Evolutionary conservation across 53 echinoderm and acorn worm species (phyloP), one percentile per base, ranked within the genome.

Genomic region (Paracentrotus lividus): DNA sequence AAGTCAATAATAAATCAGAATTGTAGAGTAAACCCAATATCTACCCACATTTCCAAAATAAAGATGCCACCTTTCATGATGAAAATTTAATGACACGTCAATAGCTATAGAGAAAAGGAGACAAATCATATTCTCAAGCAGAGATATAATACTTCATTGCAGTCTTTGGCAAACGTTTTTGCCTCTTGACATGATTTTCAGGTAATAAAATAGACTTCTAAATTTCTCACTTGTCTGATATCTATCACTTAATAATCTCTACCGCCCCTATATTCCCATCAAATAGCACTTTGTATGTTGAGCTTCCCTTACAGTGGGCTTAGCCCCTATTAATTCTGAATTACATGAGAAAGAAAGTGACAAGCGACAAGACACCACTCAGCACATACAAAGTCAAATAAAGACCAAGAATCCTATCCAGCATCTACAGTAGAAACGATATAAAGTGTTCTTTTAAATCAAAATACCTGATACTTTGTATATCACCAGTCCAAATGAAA

Each of bases 161-260:
- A 47, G 81, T 47, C 14, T 45, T 45, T 45, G 47, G 47, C 72
- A 24, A n/a, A 81, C 44, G n/a, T 26, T 47, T n/a, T n/a, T 81
- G 49, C 81, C n/a, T 81, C 47, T 47, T 24, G 27, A 81, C 81
- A 81, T 81, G 81, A 81, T 81, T n/a, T n/a, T 81, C 81, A 45
- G 47, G 47, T 81, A 45, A 81, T 47, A 72, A 72, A 72, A 72
- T 72, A 72, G 72, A 72, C 18, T 40, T 72, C 40, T 40, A 72
- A 72, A 24, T n/a, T 81, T 26, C 13, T 9, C 42, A 76, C 76
- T 18, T n/a, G n/a, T 81, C 14, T 81, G 47, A 81, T n/a, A 49
- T 44, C 10, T 47, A 47, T n/a, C 6, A 81, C 24, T 20, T 47
- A 81, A 36, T 76, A 26, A 8, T 64, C 69, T 69, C 24, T 10